These are phyloP conservation scores for Bos indicus DNA, from an alignment of 2,113 vertebrate genomes.

Conservation along the genomic window DNA sequence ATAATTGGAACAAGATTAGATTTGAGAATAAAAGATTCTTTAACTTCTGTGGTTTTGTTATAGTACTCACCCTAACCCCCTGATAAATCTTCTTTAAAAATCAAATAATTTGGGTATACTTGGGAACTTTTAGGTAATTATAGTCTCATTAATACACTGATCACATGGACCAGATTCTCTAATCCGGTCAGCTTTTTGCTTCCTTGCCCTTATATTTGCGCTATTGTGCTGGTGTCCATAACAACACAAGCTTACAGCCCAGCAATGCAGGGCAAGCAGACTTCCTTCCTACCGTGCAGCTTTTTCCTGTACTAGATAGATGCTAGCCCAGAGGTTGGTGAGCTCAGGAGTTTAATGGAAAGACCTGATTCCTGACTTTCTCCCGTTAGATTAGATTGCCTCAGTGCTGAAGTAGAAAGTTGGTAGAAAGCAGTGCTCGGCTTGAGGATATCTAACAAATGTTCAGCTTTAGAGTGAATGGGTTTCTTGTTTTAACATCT, in stretches of 20 bases:
- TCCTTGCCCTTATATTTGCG: slow-evolving; percentile 42
- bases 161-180: not conserved
- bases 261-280: slow-evolving; percentile 20
- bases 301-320: not conserved
- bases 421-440: not conserved
- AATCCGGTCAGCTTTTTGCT: slow-evolving; percentile 25
- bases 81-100: not conserved
- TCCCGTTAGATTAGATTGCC: slow-evolving; percentile 6
- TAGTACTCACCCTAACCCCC: not conserved
- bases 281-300: not conserved
- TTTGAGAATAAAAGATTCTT: slow-evolving; percentile 2
- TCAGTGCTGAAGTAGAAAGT: not conserved
- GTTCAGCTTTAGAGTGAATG: slow-evolving; percentile 18
- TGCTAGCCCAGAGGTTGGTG: not conserved
- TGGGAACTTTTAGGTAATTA: not conserved
- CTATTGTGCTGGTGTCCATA: slow-evolving; percentile 49
- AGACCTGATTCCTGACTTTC: not conserved
- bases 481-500: slow-evolving; percentile 10
- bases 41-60: not conserved
- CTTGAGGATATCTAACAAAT: not conserved
- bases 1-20: not conserved
- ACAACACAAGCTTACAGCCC: slow-evolving; percentile 33
- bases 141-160: slow-evolving; percentile 17
- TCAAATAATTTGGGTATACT: not conserved
- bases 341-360: not conserved